Evolutionary conservation across 23 tunicate species (phyloP), one percentile per base, ranked within the genome.

Genomic region (Halocynthia aurantium): DNA sequence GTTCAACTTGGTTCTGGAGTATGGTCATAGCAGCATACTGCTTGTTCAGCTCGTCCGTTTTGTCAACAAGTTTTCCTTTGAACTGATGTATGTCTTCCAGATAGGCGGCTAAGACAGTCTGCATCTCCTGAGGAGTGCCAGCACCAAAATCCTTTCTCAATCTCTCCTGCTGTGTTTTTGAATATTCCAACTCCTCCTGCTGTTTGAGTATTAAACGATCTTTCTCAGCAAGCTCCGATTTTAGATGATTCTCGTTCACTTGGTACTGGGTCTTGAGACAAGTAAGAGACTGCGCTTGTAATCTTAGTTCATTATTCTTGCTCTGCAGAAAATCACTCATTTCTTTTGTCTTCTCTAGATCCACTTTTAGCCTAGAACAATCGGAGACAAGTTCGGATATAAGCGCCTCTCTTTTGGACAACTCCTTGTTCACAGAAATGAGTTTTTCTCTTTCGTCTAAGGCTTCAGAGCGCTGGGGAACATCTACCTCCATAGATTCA

Each of bases 201-300:
- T 84, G 96, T 53, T 77, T 78, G 5, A 70, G 83, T 44, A 90
- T 81, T 52, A 84, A 66, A 52, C 96, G 75, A 63, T 90, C 96
- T 70, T 90, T 90, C 51, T 84, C 96, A 10, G 87, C 80, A 64
- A 90, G 86, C 76, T 90, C 89, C 0, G 96, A 90, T 69, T 90
- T 90, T 11, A 90, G 50, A 70, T 90, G 96, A 70, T 90, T 90
- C 73, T 90, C 96, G 53, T 90, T 90, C 61, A 82, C 52, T 64
- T 90, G 85, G 53, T 90, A 90, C 76, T 90, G 96, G 4, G 86
- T 86, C 53, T 76, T 90, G 40, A 90, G 54, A 31, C 91, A 84
- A 9, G 76, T 52, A 13, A 84, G 83, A 13, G 86, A 80, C 49
- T 90, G 76, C 15, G 75, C 71, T 81, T 84, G 85, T 7, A 83